These are phyloP conservation scores for Dendrophyllia cribrosa DNA, from an alignment of 64 coral and sea anemone species.

Conservation along the genomic window DNA sequence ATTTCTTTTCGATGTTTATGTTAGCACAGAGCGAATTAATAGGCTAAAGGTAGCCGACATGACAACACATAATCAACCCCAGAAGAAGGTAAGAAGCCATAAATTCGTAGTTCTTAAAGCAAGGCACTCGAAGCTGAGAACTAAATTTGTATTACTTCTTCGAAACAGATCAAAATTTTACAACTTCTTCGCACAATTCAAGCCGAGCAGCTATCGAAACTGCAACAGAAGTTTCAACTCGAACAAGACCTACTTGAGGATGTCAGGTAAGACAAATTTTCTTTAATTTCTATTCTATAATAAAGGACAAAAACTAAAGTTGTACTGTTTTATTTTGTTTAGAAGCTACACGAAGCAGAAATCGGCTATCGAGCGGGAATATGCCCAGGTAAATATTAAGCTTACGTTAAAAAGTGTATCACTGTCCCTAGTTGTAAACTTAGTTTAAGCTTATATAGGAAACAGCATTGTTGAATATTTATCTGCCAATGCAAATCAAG, in stretches of 20 bases:
- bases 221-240: slow-evolving; percentile 91
- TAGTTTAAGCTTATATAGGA: too few relatives aligned
- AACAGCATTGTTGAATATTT: too few relatives aligned
- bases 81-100: slow-evolving; percentile 65
- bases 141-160: slow-evolving; percentile 21
- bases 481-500: too few relatives aligned
- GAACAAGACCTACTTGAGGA: slow-evolving; percentile 94
- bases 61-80: slow-evolving; percentile 72
- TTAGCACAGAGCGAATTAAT: neutral
- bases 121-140: neutral
- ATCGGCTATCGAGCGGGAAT: slow-evolving; percentile 87
- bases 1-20: neutral
- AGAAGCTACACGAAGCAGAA: slow-evolving; percentile 87
- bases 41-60: slow-evolving; percentile 35
- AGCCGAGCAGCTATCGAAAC: slow-evolving; percentile 80
- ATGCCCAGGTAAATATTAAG: slow-evolving; percentile 68
- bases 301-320: neutral
- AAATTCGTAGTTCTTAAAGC: neutral
- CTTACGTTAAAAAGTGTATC: neutral
- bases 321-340: slow-evolving; percentile 27
- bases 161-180: slow-evolving; percentile 79
- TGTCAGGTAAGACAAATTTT: slow-evolving; percentile 66
- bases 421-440: too few relatives aligned
- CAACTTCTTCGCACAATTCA: slow-evolving; percentile 82
- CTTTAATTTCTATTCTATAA: neutral